A percentile compares a stretch with the other conserved stretches of the same genome.
Conservation (phyloP, 2,888 invertebrate genomes). For the Synergus laeviventris region DNA sequence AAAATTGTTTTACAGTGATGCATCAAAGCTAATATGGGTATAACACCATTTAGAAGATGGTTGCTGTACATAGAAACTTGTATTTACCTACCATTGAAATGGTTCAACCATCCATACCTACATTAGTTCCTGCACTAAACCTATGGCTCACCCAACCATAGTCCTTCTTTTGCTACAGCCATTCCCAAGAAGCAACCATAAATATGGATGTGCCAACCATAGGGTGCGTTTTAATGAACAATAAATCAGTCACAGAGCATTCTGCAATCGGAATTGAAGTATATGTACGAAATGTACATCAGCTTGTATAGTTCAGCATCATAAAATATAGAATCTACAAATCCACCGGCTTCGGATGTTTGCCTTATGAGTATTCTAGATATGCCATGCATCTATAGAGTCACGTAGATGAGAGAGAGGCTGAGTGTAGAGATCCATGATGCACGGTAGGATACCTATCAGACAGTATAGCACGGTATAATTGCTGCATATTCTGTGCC, state of each 20-base stretch:
- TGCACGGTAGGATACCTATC: conserved; percentile 16
- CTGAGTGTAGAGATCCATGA: conserved; percentile 19
- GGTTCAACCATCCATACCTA: no score
- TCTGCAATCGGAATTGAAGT: conserved; percentile 8
- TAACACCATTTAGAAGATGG: no score
- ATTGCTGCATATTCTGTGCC: conserved; percentile 31
- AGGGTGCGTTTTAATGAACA: conserved; percentile 9
- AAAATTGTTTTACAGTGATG: no score
- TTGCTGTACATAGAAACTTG: no score
- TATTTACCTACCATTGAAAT: no score
- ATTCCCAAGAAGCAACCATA: no score
- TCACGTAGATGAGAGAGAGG: conserved; percentile 6
- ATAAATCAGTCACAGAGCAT: conserved; percentile 9
- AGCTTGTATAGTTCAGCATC: conserved; percentile 12
- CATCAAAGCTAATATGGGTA: no score
- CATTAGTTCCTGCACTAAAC: no score
- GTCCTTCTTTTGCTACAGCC: no score
- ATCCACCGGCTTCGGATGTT: conserved; percentile 18
- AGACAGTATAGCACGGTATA: conserved; percentile 5
- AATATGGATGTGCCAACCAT: no score
- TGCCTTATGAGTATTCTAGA: conserved; percentile 38
- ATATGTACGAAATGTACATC: conserved; percentile 5
- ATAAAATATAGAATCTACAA: conserved; percentile 28
- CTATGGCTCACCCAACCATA: no score
- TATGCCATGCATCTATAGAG: conserved; percentile 31